Percentiles rank a stretch among this genome's conserved stretches.
phyloP scores from a whole-genome alignment of 2,113 vertebrate genomes.

The Leiothrix lutea region DNA sequence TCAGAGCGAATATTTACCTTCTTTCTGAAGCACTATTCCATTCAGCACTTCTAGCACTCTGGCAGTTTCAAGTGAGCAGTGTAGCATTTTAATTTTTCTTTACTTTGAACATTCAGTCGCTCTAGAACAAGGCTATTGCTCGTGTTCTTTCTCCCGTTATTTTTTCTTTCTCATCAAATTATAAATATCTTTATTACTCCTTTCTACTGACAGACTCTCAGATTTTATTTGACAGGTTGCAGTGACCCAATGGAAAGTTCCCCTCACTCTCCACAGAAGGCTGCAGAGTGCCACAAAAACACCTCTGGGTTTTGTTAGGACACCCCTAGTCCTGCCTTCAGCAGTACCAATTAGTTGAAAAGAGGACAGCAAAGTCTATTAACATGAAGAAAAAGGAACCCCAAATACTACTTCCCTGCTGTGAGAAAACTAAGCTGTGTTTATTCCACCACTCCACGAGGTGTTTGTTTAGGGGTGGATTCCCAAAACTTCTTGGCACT shows the following conservation, averaged over 20 bases:
- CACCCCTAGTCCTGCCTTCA: not conserved
- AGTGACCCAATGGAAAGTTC: not conserved
- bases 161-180: not conserved
- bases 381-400: not conserved
- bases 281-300: not conserved
- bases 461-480: not conserved
- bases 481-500: not conserved
- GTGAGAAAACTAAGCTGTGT: not conserved
- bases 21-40: constrained; percentile 40
- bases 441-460: not conserved
- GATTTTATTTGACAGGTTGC: not conserved
- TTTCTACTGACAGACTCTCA: not conserved
- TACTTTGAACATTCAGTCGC: not conserved
- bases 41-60: not conserved
- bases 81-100: constrained; percentile 32
- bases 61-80: not conserved
- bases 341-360: not conserved
- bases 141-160: not conserved
- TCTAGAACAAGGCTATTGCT: not conserved
- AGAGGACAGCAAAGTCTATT: not conserved
- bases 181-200: not conserved
- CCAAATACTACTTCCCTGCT: not conserved
- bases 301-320: not conserved
- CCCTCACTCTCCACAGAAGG: not conserved
- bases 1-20: constrained; percentile 58